phyloP scores from a whole-genome alignment of 2,113 vertebrate species.

The Dipodomys ordii region DNA sequence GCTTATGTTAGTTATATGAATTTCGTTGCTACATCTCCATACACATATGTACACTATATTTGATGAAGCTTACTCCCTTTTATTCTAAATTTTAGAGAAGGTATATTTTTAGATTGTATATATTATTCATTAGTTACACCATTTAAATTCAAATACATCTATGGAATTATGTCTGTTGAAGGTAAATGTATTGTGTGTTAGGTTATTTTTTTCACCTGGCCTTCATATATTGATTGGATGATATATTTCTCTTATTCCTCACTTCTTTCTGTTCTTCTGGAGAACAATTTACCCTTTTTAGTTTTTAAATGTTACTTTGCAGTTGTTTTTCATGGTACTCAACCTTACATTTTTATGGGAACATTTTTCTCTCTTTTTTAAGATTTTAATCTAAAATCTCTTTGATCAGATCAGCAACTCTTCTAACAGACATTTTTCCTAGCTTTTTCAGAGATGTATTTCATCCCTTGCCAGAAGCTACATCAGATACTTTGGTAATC shows the following conservation, averaged over 20 bases:
- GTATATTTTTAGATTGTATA: neutral
- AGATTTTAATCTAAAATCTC: conserved; percentile 48
- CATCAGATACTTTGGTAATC: conserved; percentile 75
- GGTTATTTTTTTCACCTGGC: neutral
- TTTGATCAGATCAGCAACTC: conserved; percentile 59
- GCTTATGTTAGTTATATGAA: too few species aligned
- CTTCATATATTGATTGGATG: neutral
- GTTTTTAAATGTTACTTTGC: neutral
- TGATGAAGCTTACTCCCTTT: too few species aligned
- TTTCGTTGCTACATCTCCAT: too few species aligned
- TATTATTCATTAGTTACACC: conserved; percentile 23
- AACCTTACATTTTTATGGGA: neutral
- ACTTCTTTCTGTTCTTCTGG: neutral
- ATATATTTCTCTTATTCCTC: neutral
- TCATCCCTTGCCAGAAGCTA: conserved; percentile 65
- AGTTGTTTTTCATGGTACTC: neutral
- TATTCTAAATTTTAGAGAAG: neutral
- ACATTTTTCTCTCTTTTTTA: neutral
- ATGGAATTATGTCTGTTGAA: neutral
- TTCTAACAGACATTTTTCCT: conserved; percentile 35
- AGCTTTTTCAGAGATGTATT: conserved; percentile 58
- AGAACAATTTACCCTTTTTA: neutral
- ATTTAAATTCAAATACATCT: conserved; percentile 34
- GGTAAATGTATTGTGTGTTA: conserved; percentile 2
- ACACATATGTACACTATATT: too few species aligned